Percentiles rank a stretch among this genome's conserved stretches.
Conservation (phyloP, 2,888 invertebrate genomes). For the Sisyra nigra region DNA sequence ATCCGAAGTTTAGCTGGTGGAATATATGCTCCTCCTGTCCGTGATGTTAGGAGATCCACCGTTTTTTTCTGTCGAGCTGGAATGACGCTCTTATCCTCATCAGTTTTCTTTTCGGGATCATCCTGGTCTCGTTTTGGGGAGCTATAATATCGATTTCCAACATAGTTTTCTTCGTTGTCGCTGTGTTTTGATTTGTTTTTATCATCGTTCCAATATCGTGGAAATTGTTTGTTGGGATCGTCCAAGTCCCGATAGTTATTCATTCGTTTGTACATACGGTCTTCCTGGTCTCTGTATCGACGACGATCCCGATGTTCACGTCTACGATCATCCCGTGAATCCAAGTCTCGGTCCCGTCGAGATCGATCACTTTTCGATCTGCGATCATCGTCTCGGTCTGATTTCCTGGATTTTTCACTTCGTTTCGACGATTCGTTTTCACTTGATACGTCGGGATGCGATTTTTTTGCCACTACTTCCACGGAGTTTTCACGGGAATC, state of each 20-base stretch:
- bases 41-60: constrained; percentile 58
- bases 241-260: constrained; percentile 13
- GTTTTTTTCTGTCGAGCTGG: constrained; percentile 29
- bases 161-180: constrained; percentile 20
- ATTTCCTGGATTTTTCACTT: too few relatives aligned
- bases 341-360: background rate
- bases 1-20: constrained; percentile 89
- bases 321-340: background rate
- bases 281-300: constrained; percentile 10
- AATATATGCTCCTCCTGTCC: constrained; percentile 92
- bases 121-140: constrained; percentile 10
- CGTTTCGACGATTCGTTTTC: too few relatives aligned
- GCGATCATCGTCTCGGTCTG: too few relatives aligned
- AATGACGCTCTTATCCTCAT: constrained; percentile 16
- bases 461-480: too few relatives aligned
- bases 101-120: constrained; percentile 13
- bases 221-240: constrained; percentile 13
- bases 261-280: constrained; percentile 8
- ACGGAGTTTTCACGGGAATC: too few relatives aligned
- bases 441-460: too few relatives aligned
- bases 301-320: constrained; percentile 5
- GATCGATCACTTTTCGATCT: too few relatives aligned
- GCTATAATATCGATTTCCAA: constrained; percentile 23
- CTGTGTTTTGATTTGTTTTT: constrained; percentile 17
- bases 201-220: constrained; percentile 23